Evolutionary conservation across 1,140 invertebrate genomes (phyloP).

Genomic region (Drosophila asahinai): DNA sequence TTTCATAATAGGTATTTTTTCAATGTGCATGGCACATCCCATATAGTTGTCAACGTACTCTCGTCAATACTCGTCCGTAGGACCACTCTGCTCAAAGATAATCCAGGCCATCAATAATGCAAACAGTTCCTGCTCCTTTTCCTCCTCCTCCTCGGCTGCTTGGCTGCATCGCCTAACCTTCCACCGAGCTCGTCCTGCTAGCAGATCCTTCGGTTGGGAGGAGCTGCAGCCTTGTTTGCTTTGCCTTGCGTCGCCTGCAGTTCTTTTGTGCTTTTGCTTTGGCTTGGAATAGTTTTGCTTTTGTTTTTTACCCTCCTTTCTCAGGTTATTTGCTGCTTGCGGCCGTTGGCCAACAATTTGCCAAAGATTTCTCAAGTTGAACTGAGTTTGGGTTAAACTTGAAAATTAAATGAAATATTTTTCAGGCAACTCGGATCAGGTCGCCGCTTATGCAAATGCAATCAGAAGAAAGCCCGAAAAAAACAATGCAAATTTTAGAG

Average conservation of each 20-base stretch:
- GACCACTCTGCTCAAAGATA: constrained; percentile 64
- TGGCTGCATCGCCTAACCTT: not conserved
- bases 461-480: constrained; percentile 26
- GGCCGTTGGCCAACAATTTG: constrained; percentile 66
- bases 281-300: constrained; percentile 53
- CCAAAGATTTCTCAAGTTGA: constrained; percentile 73
- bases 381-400: constrained; percentile 72
- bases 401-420: constrained; percentile 75
- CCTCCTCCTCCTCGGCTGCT: not conserved
- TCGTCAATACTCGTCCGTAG: constrained; percentile 57
- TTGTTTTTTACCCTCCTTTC: constrained; percentile 48
- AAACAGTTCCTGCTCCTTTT: constrained; percentile 64
- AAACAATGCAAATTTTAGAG: constrained; percentile 29
- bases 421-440: constrained; percentile 24
- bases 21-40: constrained; percentile 24
- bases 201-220: constrained; percentile 13
- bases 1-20: too few species aligned
- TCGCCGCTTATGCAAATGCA: constrained; percentile 58
- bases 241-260: constrained; percentile 45
- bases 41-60: constrained; percentile 67
- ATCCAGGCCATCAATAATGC: constrained; percentile 83
- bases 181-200: not conserved
- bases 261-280: constrained; percentile 51
- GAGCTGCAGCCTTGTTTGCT: constrained; percentile 53
- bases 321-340: constrained; percentile 18